These are phyloP conservation scores for Acipenser transmontanus DNA, from an alignment of 2,797 vertebrate species.

Conservation along the genomic window DNA sequence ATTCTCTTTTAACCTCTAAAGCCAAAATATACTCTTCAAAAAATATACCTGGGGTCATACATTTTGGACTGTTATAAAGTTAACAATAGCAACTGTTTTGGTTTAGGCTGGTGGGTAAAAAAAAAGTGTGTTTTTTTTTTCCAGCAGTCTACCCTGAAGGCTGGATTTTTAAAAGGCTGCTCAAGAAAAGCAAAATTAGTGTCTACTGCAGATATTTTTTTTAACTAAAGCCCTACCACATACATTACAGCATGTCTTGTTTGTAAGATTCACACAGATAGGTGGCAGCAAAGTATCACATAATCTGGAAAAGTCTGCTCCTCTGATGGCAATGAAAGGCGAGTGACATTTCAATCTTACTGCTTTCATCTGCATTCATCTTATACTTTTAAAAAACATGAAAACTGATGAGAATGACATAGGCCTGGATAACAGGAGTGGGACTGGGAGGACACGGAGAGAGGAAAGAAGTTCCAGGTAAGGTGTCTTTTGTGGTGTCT, in stretches of 20 bases:
- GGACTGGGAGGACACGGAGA: slow-evolving; percentile 42
- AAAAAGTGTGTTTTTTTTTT: too few relatives aligned
- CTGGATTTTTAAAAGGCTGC: too few relatives aligned
- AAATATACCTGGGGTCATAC: too few relatives aligned
- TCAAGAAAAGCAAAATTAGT: too few relatives aligned
- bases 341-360: slow-evolving; percentile 40
- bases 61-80: too few relatives aligned
- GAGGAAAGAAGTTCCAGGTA: not conserved
- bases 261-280: slow-evolving; percentile 42
- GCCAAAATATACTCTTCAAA: too few relatives aligned
- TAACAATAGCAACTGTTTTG: too few relatives aligned
- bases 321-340: slow-evolving; percentile 21
- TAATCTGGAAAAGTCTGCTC: slow-evolving; percentile 24
- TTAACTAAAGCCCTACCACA: slow-evolving; percentile 27
- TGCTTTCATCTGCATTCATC: slow-evolving; percentile 36
- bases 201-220: too few relatives aligned
- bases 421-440: slow-evolving; percentile 40
- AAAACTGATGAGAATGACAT: slow-evolving; percentile 51
- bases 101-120: too few relatives aligned
- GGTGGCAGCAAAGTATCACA: slow-evolving; percentile 91
- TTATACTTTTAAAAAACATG: slow-evolving; percentile 41
- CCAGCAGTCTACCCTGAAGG: too few relatives aligned
- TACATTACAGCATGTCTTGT: slow-evolving; percentile 11
- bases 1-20: too few relatives aligned
- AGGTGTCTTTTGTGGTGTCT: not conserved